Percentiles rank a stretch among this genome's conserved stretches.
Evolutionary conservation across 1,140 invertebrate genomes (phyloP).

Genomic region (Apocrypta bakeri): DNA sequence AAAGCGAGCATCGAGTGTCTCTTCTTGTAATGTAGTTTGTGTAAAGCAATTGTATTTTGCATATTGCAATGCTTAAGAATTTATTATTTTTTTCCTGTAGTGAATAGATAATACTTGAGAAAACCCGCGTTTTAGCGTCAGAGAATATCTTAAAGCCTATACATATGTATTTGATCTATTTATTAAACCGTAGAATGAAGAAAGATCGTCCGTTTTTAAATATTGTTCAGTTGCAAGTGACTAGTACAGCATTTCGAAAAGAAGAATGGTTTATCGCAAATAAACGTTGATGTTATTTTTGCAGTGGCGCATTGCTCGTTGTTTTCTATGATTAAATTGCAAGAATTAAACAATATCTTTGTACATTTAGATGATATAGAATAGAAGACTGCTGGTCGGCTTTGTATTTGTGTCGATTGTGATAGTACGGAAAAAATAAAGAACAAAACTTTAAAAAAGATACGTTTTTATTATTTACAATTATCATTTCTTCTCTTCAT

Average conservation of each 20-base stretch:
- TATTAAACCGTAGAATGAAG: conserved; percentile 32
- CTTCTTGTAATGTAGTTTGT: conserved; percentile 47
- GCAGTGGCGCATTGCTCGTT: conserved; percentile 45
- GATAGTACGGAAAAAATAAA: conserved; percentile 54
- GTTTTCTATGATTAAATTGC: conserved; percentile 47
- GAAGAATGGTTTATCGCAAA: conserved; percentile 3
- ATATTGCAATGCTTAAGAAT: conserved; percentile 49
- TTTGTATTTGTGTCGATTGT: conserved; percentile 54
- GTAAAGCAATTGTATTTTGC: conserved; percentile 49
- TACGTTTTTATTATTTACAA: conserved; percentile 12
- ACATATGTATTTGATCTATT: conserved; percentile 33
- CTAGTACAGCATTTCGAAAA: not conserved
- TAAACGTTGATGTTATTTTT: conserved; percentile 20
- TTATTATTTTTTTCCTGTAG: conserved; percentile 42
- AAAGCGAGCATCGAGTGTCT: conserved; percentile 14
- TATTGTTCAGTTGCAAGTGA: conserved; percentile 23
- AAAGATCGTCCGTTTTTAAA: conserved; percentile 26
- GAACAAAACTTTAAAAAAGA: conserved; percentile 34
- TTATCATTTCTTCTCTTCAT: not conserved
- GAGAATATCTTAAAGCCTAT: conserved; percentile 26
- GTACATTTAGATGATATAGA: conserved; percentile 47
- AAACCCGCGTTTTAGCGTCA: conserved; percentile 46
- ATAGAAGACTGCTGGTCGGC: conserved; percentile 57
- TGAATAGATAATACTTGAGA: conserved; percentile 22
- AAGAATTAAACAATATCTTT: conserved; percentile 37